Evolutionary conservation across 2,113 vertebrate genomes (phyloP), one percentile per base, ranked within the genome.

Genomic region (Charadrius vociferus): DNA sequence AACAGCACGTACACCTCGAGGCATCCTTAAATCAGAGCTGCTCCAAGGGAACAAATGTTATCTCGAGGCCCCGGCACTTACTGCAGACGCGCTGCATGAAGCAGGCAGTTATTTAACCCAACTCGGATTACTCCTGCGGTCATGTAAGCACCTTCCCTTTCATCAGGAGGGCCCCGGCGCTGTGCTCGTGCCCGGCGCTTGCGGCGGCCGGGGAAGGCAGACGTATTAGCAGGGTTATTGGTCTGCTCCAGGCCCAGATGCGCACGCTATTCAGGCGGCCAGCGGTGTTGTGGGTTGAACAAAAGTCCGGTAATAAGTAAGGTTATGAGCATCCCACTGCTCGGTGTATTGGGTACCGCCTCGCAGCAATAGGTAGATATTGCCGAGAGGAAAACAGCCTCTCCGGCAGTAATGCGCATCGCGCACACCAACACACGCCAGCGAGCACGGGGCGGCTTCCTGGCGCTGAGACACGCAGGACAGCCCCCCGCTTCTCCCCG

Each of bases 391-490:
- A 83, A 89, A 95, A 72, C 73, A 70, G 91, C 88, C 52, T 73
- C 75, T 34, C 56, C 2, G 1, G 52, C 36, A 10, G 59, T 37
- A 90, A 92, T 19, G 34, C 7, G 37, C 20, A 3, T 26, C 6
- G 3, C 4, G 2, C 58, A 36, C 63, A 58, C 59, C 78, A 43
- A 52, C 67, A 17, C 43, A 47, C 17, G 21, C 13, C 39, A 23
- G 52, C 1, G 2, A 71, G 74, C 4, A 2, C 6, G 0, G 47
- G 41, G 41, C 0, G 3, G 66, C 72, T 80, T 26, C 62, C 62
- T 1, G 1, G 61, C 0, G 9, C 23, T 1, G 29, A 5, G 8
- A 20, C 34, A 7, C 0, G 0, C 43, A 36, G 37, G 9, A 30
- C 3, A 29, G n/a, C 4, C 32, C 45, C 45, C 3, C 3, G 61